Evolutionary conservation across 1,140 invertebrate genomes (phyloP), one percentile per base, ranked within the genome.

Genomic region (Drosophila serrata): DNA sequence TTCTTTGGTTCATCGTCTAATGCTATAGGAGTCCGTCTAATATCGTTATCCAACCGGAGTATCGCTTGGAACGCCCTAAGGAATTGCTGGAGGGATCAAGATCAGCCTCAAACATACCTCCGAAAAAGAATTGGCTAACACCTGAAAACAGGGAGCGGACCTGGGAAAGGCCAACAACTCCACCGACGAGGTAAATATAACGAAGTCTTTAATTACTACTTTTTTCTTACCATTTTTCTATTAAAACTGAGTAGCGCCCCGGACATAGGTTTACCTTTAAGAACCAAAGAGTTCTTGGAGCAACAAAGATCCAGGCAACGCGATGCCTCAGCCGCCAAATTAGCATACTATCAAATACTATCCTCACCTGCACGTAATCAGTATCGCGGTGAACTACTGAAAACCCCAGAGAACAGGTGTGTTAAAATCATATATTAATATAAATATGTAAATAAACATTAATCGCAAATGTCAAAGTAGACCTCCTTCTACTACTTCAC

Each of bases 21-120:
- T 12, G 19, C 9, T 13, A 8, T 19, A 59, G 61, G 13, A n/a
- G 24, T 31, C 56, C 61, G 3, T 17, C 56, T 39, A 24, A 61
- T 15, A 13, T 17, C 0, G 13, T 63, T 17, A 61, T 19, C 27
- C 15, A 24, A 17, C 8, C 55, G 2, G 27, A 33, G 29, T 1
- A 6, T 13, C 4, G 35, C 8, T 27, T 62, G 39, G 57, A 64
- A 17, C 39, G 39, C 1, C 56, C 56, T 0, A 43, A 35, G 5
- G 39, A 43, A 12, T 19, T 64, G 29, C 2, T 43, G 12, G 7
- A 27, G 19, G 33, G 27, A 9, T 42, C 55, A 11, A 19, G 12
- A 9, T 60, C 61, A 17, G 19, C 29, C 2, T 42, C 55, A 0
- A 60, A 13, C 6, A 7, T 60, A 24, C 19, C 27, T 9, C 1